Percentiles rank a stretch among this genome's conserved stretches.
phyloP scores from a whole-genome alignment of 1,140 invertebrate genomes.

The Melipona quadrifasciata region DNA sequence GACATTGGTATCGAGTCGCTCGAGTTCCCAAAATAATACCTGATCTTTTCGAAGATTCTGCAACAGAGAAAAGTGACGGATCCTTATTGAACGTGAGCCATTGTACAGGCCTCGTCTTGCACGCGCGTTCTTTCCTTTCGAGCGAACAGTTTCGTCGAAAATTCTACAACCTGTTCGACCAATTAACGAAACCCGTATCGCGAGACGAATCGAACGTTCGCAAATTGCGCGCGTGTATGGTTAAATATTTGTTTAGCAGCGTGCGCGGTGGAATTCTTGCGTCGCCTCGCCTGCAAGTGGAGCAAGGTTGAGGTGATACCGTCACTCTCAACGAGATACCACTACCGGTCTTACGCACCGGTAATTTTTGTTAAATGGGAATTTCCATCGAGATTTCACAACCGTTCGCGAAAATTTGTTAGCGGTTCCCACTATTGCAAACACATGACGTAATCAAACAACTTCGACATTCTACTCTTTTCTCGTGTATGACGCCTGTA shows the following conservation, averaged over 20 bases:
- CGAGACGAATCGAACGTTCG: not conserved
- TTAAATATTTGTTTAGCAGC: conserved; percentile 37
- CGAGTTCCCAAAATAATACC: conserved; percentile 90
- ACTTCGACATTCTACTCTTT: not conserved
- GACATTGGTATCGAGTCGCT: conserved; percentile 95
- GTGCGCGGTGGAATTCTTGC: conserved; percentile 25
- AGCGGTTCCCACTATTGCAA: not conserved
- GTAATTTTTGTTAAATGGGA: conserved; percentile 13
- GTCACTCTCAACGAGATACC: conserved; percentile 27
- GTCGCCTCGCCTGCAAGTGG: conserved; percentile 44
- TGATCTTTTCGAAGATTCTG: conserved; percentile 91
- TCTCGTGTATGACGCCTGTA: not conserved
- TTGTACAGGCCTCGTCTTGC: not conserved
- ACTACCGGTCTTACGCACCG: conserved; percentile 39
- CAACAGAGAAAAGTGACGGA: conserved; percentile 65
- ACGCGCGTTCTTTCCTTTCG: no score
- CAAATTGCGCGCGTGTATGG: not conserved
- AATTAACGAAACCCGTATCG: not conserved
- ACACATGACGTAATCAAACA: not conserved
- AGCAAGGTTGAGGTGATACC: conserved; percentile 66
- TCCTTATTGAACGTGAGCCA: not conserved
- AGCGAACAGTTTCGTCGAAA: no score
- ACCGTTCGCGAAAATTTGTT: conserved; percentile 3
- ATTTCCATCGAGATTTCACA: conserved; percentile 44
- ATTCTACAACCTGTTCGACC: no score